Evolutionary conservation across 2,888 invertebrate species (phyloP), one percentile per base, ranked within the genome.

Genomic region (Tiliacea citrago): DNA sequence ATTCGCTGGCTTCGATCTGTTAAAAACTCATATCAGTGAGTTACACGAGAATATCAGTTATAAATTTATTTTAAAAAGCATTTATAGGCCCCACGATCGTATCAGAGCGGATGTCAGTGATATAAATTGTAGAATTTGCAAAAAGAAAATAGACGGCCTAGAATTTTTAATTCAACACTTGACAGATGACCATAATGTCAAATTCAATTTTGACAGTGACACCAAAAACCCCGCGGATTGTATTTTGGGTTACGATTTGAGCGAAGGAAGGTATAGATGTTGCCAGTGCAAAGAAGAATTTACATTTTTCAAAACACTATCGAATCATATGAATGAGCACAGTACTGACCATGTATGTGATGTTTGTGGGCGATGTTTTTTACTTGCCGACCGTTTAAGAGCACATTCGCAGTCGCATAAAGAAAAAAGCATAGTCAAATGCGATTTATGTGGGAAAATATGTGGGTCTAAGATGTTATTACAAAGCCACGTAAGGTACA

Each of bases 241-340:
- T 35, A 79, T 90, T 35, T 61, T 88, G 13, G 81, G 85, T 21
- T 88, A 86, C 71, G 81, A 88, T 68, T 77, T 89, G 60, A 77
- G 81, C 16, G 84, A 88, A 1, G 85, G 84, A 0, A 84, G 82
- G 35, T 83, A 75, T 63, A 76, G 72, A 29, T 89, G 89, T 29
- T 81, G 71, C 53, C 18, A 92, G 13, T 94, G 94, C 62, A 81
- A 87, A n/a, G 83, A 75, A 8, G 90, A 92, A 29, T 94, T 93
- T 70, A 89, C 90, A 39, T 92, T 92, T 13, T 94, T 93, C 65
- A 89, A 91, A 73, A 90, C 90, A 0, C 62, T 94, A 0, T 90
- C 92, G 0, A 90, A 88, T n/a, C 96, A 96, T 86, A 90, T 96
- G 79, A 95, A 95, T 57, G 92, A 92, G 21, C 96, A 96, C 61